Conservation (phyloP, 2,113 vertebrate genomes). For the Strix aluco region DNA sequence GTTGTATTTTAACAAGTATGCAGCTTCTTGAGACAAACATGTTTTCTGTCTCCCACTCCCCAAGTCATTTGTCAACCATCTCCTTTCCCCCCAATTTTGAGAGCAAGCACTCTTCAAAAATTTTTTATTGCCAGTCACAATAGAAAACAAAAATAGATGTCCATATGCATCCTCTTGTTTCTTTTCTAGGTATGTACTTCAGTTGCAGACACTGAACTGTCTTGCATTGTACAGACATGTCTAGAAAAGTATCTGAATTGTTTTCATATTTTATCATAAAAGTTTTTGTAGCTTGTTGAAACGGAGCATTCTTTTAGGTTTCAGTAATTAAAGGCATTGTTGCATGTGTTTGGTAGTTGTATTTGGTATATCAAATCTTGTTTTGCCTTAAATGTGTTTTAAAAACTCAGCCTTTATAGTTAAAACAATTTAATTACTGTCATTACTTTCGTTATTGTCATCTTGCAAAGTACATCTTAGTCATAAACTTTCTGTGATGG, state of each 20-base stretch:
- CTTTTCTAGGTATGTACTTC: background rate
- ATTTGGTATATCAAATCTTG: background rate
- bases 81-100: background rate
- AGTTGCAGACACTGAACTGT: background rate
- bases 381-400: background rate
- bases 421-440: background rate
- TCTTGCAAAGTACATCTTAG: background rate
- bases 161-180: background rate
- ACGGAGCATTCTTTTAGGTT: background rate
- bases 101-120: background rate
- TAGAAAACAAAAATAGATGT: background rate
- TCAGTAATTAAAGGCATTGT: background rate
- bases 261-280: background rate
- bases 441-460: background rate
- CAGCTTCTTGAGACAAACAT: background rate
- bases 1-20: background rate
- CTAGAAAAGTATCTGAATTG: constrained; percentile 21
- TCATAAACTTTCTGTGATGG: background rate
- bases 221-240: constrained; percentile 6
- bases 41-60: background rate
- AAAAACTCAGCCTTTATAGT: background rate
- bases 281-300: background rate
- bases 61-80: background rate
- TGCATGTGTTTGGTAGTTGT: background rate
- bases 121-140: background rate